These are phyloP conservation scores for Acrocyrtus sp. DNA, from an alignment of 2,888 invertebrate genomes.

Conservation along the genomic window DNA sequence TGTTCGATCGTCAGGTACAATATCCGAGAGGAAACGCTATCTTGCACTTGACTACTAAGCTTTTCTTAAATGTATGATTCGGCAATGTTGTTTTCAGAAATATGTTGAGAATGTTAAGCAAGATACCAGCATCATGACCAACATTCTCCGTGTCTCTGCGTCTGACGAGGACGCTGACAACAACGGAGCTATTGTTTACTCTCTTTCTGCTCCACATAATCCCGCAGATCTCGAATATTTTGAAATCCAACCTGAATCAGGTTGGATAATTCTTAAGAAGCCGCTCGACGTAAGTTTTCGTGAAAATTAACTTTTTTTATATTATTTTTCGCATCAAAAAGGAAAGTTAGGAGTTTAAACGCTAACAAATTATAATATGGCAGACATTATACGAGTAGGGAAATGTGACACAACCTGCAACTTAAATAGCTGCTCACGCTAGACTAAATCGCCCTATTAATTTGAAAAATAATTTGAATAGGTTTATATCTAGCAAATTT, in stretches of 20 bases:
- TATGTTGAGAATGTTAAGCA: conserved; percentile 97
- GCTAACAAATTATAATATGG: no score
- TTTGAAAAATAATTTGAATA: no score
- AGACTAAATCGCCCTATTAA: no score
- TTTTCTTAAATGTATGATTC: not conserved
- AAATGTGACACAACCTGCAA: no score
- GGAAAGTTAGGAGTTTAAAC: no score
- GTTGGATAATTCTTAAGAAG: conserved; percentile 96
- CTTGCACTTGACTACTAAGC: not conserved
- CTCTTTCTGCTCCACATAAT: conserved; percentile 88
- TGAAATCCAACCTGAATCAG: conserved; percentile 95
- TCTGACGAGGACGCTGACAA: conserved; percentile 97
- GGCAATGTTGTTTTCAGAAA: conserved; percentile 74
- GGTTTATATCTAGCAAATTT: no score
- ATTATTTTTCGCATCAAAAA: no score
- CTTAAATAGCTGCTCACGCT: no score
- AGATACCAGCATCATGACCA: conserved; percentile 94
- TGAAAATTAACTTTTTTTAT: conserved; percentile 63
- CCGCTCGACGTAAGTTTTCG: conserved; percentile 97
- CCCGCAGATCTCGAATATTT: conserved; percentile 93
- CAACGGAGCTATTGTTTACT: conserved; percentile 94
- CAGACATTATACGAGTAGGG: no score
- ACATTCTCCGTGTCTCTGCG: conserved; percentile 92
- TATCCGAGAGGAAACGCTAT: not conserved
- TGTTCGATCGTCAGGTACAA: conserved; percentile 92